These are phyloP conservation scores for Borostomias antarcticus DNA, from an alignment of 2,797 vertebrate genomes.

Conservation along the genomic window DNA sequence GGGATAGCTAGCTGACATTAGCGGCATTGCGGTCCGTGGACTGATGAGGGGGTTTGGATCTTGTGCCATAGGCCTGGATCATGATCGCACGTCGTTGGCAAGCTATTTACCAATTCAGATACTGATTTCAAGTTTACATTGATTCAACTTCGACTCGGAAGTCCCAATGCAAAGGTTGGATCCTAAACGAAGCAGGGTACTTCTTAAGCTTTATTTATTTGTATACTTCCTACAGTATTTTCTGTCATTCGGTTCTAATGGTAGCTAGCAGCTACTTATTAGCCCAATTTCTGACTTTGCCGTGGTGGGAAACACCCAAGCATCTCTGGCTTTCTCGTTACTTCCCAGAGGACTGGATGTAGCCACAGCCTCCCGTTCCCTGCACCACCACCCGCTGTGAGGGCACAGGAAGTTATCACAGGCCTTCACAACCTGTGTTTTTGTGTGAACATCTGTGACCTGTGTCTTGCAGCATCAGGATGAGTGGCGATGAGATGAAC, in stretches of 20 bases:
- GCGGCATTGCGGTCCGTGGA: neutral
- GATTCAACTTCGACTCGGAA: too few relatives aligned
- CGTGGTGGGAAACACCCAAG: neutral
- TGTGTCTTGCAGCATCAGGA: slow-evolving; percentile 63
- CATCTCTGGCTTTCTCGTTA: neutral
- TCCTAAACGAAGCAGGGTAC: too few relatives aligned
- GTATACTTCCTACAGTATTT: neutral
- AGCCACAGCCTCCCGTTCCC: neutral
- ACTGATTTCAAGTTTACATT: too few relatives aligned
- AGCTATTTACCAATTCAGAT: too few relatives aligned
- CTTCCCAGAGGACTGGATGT: neutral
- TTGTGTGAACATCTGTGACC: neutral
- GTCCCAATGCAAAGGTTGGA: too few relatives aligned
- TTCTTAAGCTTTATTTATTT: too few relatives aligned
- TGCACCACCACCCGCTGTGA: neutral
- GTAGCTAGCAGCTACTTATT: slow-evolving; percentile 4
- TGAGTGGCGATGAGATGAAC: slow-evolving; percentile 88
- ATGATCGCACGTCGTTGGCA: too few relatives aligned
- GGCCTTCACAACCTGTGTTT: neutral
- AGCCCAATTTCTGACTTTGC: too few relatives aligned
- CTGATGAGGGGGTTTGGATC: too few relatives aligned
- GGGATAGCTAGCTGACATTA: neutral
- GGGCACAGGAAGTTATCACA: neutral
- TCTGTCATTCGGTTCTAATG: neutral
- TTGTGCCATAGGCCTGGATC: too few relatives aligned